These are phyloP conservation scores for Melanerpes formicivorus DNA, from an alignment of 2,113 vertebrate genomes.

Conservation along the genomic window DNA sequence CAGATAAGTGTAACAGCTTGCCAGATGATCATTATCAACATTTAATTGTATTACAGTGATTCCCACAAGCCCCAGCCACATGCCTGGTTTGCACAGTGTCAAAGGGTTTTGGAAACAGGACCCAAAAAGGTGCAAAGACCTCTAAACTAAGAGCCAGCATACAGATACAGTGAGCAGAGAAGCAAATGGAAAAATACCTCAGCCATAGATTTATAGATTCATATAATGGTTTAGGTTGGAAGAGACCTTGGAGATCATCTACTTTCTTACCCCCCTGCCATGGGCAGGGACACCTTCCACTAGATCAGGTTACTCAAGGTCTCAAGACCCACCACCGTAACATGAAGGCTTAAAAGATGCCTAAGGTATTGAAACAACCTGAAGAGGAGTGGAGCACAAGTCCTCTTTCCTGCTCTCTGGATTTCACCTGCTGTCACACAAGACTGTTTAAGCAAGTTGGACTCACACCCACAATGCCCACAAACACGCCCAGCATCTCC, in stretches of 20 bases:
- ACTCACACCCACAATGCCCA: not conserved
- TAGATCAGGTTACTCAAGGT: no score
- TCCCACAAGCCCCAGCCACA: not conserved
- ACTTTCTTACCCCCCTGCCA: no score
- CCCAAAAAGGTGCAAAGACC: not conserved
- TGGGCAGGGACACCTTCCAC: no score
- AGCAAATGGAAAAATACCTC: not conserved
- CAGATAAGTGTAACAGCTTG: slow-evolving; percentile 37
- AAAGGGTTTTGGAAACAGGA: not conserved
- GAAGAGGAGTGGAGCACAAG: not conserved
- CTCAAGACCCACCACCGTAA: not conserved
- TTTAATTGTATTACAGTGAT: not conserved
- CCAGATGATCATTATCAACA: slow-evolving; percentile 43
- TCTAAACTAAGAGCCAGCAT: accelerated
- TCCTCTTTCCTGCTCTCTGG: not conserved
- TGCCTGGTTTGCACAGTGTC: not conserved
- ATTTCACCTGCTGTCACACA: not conserved
- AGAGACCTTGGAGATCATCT: no score
- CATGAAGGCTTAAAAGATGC: not conserved
- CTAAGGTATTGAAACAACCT: accelerated
- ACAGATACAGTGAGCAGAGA: not conserved
- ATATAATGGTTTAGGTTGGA: no score
- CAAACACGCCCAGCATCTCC: accelerated
- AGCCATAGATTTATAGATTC: accelerated
- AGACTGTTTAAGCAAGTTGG: not conserved